Base-by-base conservation (phyloP, 1,140 invertebrate genomes). In the Hermetia illucens region DNA sequence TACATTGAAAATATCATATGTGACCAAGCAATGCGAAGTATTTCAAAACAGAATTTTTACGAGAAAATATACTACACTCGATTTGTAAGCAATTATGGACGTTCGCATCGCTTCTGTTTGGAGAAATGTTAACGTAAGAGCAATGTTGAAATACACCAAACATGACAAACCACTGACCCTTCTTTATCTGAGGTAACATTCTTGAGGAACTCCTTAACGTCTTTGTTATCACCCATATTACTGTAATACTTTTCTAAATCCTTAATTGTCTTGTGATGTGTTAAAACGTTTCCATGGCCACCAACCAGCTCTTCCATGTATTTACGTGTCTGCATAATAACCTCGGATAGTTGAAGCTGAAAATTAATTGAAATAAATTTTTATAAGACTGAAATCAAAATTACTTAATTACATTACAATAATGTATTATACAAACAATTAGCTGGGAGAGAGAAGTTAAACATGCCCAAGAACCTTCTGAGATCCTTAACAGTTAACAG, bases 271-370 rank as follows among this genome's bases (percentile, higher is more conserved):
- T 83, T 75, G 54, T 88, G 79, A 58, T 89, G 83, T 1, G 79
- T 78, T 36, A 89, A 64, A 12, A 90, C 82, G 47, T 84, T 85
- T 44, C 82, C 82, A 41, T 75, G 73, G 18, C 77, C 76, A 39
- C 76, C 75, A n/a, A 84, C 80, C 9, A 95, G 73, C 45, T 88
- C 81, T 45, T 80, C 74, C 74, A 95, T 95, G 56, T 94, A 93
- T 55, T 82, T 79, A 49, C 92, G 79, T 12, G 90, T 83, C 51
- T 89, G 75, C 69, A 89, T 90, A 51, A 99, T 93, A 42, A 95
- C 91, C 67, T 98, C 93, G 2, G 93, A 98, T 40, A 98, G 65
- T 75, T 97, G 92, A 39, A 97, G 71, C 90, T 95, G 61, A 25
- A 68, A 66, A 47, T 10, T 8, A 35, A 15, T 18, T 19, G 5